Evolutionary conservation across 2,888 invertebrate genomes (phyloP), one percentile per base, ranked within the genome.

Genomic region (Apamea anceps): DNA sequence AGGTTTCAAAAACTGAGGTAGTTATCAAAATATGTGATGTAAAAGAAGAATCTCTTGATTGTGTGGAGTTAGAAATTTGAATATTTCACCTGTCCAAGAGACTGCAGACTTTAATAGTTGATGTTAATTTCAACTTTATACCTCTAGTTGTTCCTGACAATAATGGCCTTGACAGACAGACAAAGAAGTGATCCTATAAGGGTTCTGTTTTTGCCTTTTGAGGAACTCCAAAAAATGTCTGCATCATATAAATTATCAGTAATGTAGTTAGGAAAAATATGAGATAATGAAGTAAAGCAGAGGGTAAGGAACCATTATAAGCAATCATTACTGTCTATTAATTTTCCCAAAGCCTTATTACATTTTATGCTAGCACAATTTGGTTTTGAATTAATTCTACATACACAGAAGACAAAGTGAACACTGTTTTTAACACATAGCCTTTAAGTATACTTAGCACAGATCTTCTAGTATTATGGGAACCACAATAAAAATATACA

Each of bases 381-480:
- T 54, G 25, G 25, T 79, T 79, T 79, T 48, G 21, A 48, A 28
- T 67, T 67, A 63, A 7, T 70, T 45, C 21, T 51, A 51, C 6
- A 45, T 62, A 2, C 2, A 18, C 18, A 18, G 8, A 18, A 18
- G 25, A 8, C 28, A 42, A 42, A 13, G 42, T 48, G 21, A 42
- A 66, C 21, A 37, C 2, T 42, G 6, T 42, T 80, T 57, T 25
- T 45, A 68, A 5, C 21, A 65, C 8, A 80, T 12, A 66, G 25
- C 15, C 42, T 6, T 15, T 18, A 13, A 0, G 6, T 42, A 68
- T 51, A 42, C 7, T 68, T 60, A 37, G 48, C 15, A 66, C 60
- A 57, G 12, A 60, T 72, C 18, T 57, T 72, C 2, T 51, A 21
- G 28, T n/a, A 45, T 60, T 1, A 45, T n/a, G 10, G 37, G 7